phyloP scores from a whole-genome alignment of 2,888 invertebrate genomes.

The Watsonalla binaria region DNA sequence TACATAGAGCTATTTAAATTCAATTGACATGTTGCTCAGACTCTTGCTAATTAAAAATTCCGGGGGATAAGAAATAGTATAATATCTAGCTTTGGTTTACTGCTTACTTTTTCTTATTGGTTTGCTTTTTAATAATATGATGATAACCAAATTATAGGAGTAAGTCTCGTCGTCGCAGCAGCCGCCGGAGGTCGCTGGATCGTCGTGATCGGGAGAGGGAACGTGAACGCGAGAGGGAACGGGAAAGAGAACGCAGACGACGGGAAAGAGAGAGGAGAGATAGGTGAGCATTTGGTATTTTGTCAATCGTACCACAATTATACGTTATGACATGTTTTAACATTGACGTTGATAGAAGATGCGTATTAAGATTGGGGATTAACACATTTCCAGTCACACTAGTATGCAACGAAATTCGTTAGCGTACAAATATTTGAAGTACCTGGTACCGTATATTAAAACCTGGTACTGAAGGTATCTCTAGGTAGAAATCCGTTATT shows the following conservation, averaged over 20 bases:
- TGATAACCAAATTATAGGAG: conserved; percentile 35
- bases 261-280: conserved; percentile 63
- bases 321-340: too few relatives aligned
- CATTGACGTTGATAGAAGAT: too few relatives aligned
- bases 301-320: background rate
- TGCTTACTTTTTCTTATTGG: conserved; percentile 4
- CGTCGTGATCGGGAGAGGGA: conserved; percentile 67
- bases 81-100: conserved; percentile 5
- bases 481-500: too few relatives aligned
- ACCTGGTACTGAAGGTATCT: too few relatives aligned
- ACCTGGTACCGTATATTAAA: too few relatives aligned
- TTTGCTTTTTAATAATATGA: background rate
- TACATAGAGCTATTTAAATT: too few relatives aligned
- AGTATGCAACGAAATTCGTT: too few relatives aligned
- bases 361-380: too few relatives aligned
- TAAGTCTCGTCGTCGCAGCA: conserved; percentile 65
- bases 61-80: conserved; percentile 1
- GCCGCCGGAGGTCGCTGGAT: conserved; percentile 66
- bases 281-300: conserved; percentile 32
- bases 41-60: background rate
- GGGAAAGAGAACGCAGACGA: conserved; percentile 47
- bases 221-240: conserved; percentile 54
- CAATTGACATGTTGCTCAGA: too few relatives aligned
- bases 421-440: too few relatives aligned
- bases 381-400: too few relatives aligned